Evolutionary conservation across 2,113 vertebrate species (phyloP).

Genomic region (Prunella fulvescens): DNA sequence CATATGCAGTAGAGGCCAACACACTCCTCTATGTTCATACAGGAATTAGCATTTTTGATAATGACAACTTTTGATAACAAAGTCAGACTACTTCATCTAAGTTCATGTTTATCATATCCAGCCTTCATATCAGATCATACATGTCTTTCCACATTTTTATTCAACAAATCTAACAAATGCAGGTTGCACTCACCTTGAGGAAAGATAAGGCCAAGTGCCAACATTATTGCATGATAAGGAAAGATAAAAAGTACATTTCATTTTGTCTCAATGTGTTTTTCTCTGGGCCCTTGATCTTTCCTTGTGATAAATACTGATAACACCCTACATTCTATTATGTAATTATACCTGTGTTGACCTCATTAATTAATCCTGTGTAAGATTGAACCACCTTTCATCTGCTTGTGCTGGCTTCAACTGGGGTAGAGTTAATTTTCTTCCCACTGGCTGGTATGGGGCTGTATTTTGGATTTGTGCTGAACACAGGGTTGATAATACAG

Average conservation of each 20-base stretch:
- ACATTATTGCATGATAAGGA: background rate
- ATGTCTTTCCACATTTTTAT: background rate
- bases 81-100: background rate
- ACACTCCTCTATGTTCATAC: background rate
- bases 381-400: background rate
- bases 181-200: background rate
- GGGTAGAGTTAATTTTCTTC: background rate
- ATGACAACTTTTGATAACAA: background rate
- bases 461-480: background rate
- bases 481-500: background rate
- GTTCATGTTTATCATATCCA: background rate
- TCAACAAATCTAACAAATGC: background rate
- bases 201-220: constrained; percentile 4
- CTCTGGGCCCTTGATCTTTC: background rate
- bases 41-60: background rate
- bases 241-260: constrained; percentile 19
- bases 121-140: background rate
- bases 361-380: background rate
- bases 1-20: background rate
- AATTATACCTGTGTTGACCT: background rate
- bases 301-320: constrained; percentile 43
- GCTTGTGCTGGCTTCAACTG: accelerated
- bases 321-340: background rate
- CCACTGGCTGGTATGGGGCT: background rate
- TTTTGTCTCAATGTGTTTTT: background rate